Base-by-base conservation (phyloP, 2,113 vertebrate genomes). In the Amphiprion ocellaris region DNA sequence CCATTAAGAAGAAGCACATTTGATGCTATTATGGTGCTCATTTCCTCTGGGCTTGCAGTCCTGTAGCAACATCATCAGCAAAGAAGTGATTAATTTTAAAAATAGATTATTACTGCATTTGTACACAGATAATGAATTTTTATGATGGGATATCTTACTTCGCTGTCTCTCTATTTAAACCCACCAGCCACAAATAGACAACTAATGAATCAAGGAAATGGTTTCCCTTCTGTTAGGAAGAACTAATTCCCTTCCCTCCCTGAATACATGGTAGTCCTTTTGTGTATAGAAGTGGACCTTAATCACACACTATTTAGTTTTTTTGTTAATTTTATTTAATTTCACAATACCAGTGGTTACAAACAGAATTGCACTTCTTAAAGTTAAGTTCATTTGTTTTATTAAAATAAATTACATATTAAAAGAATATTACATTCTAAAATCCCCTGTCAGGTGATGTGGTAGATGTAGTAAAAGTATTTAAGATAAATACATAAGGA, bases 21-120 rank as follows among this genome's bases (percentile, higher is more conserved):
- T 90, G 89, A 91, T 88, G 86, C 82, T 91, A 90, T 91, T 92
- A 86, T 79, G 70, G 75, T 81, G 62, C 77, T 85, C 56, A 84
- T 92, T 87, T 91, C 87, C 87, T 91, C 64, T 74, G 83, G 91
- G 92, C 74, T 30, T 65, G 21, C 63, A 50, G 81, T 91, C 79
- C 70, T 90, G 83, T 77, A 69, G 88, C 85, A 82, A 77, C 80
- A 86, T 76, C 86, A 84, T 83, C 85, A 89, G 81, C 44, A 47
- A 64, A 84, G 68, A 88, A 87, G 82, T 87, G 87, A 92, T 91
- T 88, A 68, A 87, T 85, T 89, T 90, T 83, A 86, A 89, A 93
- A 91, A 90, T 90, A 93, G 87, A 91, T 89, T 83, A 90, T 84
- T 69, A 77, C 73, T 41, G 28, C 28, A 15, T 86, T 84, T 73